Percentiles rank a stretch among this genome's conserved stretches.
Conservation (phyloP, 64 coral and sea anemone species). For the Pocillopora verrucosa region DNA sequence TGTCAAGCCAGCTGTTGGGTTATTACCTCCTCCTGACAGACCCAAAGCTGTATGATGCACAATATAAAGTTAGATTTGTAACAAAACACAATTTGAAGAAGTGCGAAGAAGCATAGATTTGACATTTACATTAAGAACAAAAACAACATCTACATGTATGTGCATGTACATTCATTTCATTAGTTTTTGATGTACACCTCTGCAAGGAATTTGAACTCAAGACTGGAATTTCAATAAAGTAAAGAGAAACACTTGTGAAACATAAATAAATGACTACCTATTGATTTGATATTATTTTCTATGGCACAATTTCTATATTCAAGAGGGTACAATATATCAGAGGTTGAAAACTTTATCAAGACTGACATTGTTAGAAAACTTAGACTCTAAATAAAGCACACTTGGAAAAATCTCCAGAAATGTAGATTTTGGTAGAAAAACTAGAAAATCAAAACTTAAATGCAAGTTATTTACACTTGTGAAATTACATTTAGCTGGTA, state of each 20-base stretch:
- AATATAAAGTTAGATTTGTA: neutral
- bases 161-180: neutral
- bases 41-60: slow-evolving; percentile 11
- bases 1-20: slow-evolving; percentile 42
- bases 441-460: no score
- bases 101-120: neutral
- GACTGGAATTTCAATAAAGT: neutral
- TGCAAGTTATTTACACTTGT: no score
- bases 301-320: no score
- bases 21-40: neutral
- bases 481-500: no score
- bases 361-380: no score
- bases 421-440: no score
- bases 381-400: no score
- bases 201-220: slow-evolving; percentile 28
- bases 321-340: no score
- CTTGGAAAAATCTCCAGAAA: no score
- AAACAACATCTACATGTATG: neutral
- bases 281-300: no score
- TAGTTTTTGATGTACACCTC: neutral
- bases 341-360: no score
- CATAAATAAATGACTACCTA: no score
- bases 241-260: neutral
- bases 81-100: neutral
- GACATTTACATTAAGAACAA: neutral